Evolutionary conservation across 2,797 vertebrate genomes (phyloP), one percentile per base, ranked within the genome.

Genomic region (Pteronotus mesoamericanus): DNA sequence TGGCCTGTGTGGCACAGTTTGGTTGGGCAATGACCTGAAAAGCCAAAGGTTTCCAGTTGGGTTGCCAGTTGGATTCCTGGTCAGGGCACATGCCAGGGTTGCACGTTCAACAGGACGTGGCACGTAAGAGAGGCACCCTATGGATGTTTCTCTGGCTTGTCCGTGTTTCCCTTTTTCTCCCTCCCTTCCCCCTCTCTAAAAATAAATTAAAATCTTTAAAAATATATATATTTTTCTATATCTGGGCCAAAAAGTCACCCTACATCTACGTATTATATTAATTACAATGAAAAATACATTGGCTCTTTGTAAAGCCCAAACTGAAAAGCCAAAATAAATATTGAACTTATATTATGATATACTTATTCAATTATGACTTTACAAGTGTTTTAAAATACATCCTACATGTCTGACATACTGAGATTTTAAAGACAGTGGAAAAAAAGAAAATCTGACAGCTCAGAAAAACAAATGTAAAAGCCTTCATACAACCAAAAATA

Each of bases 391-490:
- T 77, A 64, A 84, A 91, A 44, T 44, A 9, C 77, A 29, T 66
- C 78, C 79, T 80, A 92, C 94, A 59, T 89, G 24, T 59, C 34
- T 44, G 34, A 44, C 75, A 69, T 61, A 59, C 32, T 42, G 22
- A 39, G 34, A 71, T 61, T 94, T 90, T 71, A 66, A 75, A 77
- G 9, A 74, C 21, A 51, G 21, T 64, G 48, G 9, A 90, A 46
- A 44, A 12, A 18, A 26, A 37, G 9, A 37, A 93, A 85, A 74
- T 21, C 24, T 39, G 37, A 88, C 16, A 72, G 71, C 22, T 79
- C 51, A 77, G 42, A 91, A 88, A 88, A 68, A 91, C 75, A 87
- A 83, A 82, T 55, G 21, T 79, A 64, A 89, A 95, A 75, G 44
- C 14, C 64, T 39, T 82, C 34, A 19, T 37, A 51, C 6, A 86